Conservation (phyloP, 1,140 invertebrate species). For the Ladona fulva region DNA sequence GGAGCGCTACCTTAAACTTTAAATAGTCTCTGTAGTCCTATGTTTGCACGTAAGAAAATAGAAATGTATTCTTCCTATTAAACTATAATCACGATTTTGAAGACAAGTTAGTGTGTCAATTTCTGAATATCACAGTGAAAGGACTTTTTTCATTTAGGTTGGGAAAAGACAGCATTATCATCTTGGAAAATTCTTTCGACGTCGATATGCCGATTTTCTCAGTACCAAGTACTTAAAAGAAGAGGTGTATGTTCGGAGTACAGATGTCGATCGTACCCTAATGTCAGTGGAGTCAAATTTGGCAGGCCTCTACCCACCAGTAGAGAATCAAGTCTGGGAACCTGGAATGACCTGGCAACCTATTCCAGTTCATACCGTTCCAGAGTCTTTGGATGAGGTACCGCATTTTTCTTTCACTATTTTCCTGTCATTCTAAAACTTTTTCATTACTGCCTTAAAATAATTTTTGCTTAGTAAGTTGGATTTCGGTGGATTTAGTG, state of each 20-base stretch:
- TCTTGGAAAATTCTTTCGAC: slow-evolving; percentile 67
- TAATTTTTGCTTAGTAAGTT: no score
- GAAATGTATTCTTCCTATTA: no score
- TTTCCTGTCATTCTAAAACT: no score
- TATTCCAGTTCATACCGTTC: slow-evolving; percentile 74
- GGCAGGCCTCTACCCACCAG: slow-evolving; percentile 64
- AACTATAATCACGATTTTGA: no score
- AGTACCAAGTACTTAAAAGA: slow-evolving; percentile 40
- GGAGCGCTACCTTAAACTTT: no score
- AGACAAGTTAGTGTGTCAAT: no score
- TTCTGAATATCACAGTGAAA: no score
- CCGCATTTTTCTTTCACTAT: background rate
- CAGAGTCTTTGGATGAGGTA: slow-evolving; percentile 55
- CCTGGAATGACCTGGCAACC: slow-evolving; percentile 70
- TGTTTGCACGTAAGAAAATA: no score
- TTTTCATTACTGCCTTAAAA: no score
- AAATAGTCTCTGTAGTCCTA: no score
- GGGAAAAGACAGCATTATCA: slow-evolving; percentile 69
- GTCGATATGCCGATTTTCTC: slow-evolving; percentile 53
- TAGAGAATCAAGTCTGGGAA: slow-evolving; percentile 53
- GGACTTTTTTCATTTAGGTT: slow-evolving; percentile 43
- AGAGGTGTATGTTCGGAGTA: slow-evolving; percentile 64
- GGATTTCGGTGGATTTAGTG: no score
- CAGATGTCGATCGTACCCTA: slow-evolving; percentile 77
- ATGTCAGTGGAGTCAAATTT: slow-evolving; percentile 81